Evolutionary conservation across 2,113 vertebrate species (phyloP).

Genomic region (Calonectris borealis): DNA sequence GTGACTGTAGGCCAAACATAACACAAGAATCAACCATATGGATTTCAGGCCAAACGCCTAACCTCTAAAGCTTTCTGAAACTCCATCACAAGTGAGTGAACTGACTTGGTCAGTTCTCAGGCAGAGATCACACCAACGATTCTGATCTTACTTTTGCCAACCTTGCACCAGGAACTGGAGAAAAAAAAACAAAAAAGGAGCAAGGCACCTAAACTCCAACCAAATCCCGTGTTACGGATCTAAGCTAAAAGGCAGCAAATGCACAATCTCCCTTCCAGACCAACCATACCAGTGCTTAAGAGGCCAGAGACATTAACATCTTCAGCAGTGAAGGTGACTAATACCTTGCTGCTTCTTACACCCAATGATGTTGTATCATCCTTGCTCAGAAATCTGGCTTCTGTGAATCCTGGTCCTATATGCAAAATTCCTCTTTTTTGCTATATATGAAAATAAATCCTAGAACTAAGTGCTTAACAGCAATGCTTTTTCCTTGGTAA

Average conservation of each 20-base stretch:
- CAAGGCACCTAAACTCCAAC: neutral
- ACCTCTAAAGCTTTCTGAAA: neutral
- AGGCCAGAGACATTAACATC: neutral
- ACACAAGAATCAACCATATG: neutral
- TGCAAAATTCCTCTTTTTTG: neutral
- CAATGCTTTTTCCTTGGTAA: neutral
- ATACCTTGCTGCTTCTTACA: neutral
- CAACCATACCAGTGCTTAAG: neutral
- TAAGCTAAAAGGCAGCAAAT: neutral
- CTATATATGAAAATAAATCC: neutral
- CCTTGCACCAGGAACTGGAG: neutral
- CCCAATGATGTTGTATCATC: neutral
- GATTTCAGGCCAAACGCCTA: neutral
- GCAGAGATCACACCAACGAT: neutral
- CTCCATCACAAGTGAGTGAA: neutral
- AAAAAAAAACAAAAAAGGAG: accelerated
- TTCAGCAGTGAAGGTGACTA: neutral
- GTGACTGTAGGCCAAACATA: neutral
- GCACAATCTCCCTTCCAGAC: neutral
- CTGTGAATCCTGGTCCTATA: neutral
- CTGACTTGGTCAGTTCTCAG: neutral
- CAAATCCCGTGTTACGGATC: neutral
- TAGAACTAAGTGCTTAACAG: neutral
- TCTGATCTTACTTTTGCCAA: neutral
- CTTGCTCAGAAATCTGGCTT: neutral